Evolutionary conservation across 1,140 invertebrate species (phyloP).

Genomic region (Hestina assimilis): DNA sequence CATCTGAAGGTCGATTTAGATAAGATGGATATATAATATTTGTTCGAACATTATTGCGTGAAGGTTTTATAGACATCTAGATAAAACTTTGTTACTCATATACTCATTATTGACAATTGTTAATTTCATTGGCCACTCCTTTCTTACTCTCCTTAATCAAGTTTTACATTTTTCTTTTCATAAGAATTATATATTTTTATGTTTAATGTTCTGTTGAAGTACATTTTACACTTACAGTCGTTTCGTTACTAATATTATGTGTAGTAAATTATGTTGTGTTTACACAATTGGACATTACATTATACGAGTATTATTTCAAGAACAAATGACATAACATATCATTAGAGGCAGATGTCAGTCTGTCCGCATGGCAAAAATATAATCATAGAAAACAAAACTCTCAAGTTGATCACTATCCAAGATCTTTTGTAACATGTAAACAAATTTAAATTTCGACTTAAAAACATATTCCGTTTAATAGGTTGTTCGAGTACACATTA

Average conservation of each 20-base stretch:
- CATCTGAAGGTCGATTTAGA: constrained; percentile 55
- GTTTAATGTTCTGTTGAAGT: too few relatives aligned
- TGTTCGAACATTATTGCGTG: background rate
- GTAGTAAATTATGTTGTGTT: background rate
- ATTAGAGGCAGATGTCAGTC: constrained; percentile 46
- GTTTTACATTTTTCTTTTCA: too few relatives aligned
- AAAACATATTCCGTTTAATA: constrained; percentile 1
- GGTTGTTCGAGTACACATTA: constrained; percentile 31
- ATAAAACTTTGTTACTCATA: too few relatives aligned
- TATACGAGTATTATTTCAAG: constrained; percentile 1
- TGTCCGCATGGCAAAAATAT: constrained; percentile 56
- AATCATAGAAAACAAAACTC: constrained; percentile 44
- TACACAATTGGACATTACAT: background rate
- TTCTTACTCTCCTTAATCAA: too few relatives aligned
- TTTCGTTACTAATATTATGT: too few relatives aligned
- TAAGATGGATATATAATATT: constrained; percentile 34
- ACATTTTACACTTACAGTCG: too few relatives aligned
- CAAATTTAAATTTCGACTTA: constrained; percentile 7
- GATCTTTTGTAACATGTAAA: constrained; percentile 25
- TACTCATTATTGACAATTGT: too few relatives aligned
- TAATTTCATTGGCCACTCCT: background rate
- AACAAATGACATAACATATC: constrained; percentile 26
- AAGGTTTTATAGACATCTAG: too few relatives aligned
- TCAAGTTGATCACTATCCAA: constrained; percentile 53
- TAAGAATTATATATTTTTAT: too few relatives aligned